Evolutionary conservation across 2,888 invertebrate genomes (phyloP).

Genomic region (Dioctria linearis): DNA sequence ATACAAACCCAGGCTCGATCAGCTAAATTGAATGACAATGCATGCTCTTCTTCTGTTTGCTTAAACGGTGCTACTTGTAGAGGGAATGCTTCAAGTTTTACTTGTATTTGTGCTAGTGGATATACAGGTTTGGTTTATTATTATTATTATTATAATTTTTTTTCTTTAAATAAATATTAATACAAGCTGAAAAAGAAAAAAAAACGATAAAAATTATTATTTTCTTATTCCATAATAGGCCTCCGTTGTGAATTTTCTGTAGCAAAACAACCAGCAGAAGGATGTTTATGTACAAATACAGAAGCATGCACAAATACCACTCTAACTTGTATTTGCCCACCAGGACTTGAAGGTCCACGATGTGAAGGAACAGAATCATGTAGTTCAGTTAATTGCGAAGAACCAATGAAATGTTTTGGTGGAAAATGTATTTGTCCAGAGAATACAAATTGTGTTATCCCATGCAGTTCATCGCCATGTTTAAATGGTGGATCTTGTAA

Average conservation of each 20-base stretch:
- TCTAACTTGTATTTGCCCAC: conserved; percentile 68
- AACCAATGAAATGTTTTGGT: conserved; percentile 68
- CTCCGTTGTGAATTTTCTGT: conserved; percentile 68
- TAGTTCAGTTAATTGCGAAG: conserved; percentile 66
- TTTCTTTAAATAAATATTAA: no score
- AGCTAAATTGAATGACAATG: conserved; percentile 67
- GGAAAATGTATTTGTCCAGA: conserved; percentile 70
- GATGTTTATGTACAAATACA: conserved; percentile 69
- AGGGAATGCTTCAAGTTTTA: conserved; percentile 77
- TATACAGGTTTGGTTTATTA: conserved; percentile 74
- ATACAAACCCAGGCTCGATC: conserved; percentile 65
- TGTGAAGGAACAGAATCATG: conserved; percentile 69
- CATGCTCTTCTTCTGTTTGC: conserved; percentile 74
- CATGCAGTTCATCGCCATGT: conserved; percentile 76
- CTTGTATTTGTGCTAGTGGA: conserved; percentile 81
- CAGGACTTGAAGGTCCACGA: conserved; percentile 67
- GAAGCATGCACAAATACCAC: conserved; percentile 69
- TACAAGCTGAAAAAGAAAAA: conserved; percentile 51
- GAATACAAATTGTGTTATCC: conserved; percentile 71
- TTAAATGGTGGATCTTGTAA: conserved; percentile 78
- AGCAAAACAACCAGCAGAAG: conserved; percentile 60
- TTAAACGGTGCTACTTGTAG: conserved; percentile 81
- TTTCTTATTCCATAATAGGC: conserved; percentile 57
- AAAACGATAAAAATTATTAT: neutral
- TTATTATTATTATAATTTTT: no score